phyloP scores from a whole-genome alignment of 2,113 vertebrate genomes.

The Caranx melampygus region DNA sequence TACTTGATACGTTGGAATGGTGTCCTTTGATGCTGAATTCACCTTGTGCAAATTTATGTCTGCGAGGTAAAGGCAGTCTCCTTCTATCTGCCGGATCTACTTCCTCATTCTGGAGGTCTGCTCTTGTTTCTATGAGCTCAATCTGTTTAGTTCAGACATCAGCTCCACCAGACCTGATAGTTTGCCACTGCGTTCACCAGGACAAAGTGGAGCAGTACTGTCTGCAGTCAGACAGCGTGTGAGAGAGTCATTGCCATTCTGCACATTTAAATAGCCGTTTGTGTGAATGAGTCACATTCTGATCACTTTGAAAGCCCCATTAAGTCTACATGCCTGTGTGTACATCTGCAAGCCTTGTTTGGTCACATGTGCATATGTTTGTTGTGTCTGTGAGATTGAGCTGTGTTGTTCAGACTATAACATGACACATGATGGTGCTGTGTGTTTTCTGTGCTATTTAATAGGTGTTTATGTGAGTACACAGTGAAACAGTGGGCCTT shows the following conservation, averaged over 20 bases:
- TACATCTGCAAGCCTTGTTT: constrained; percentile 46
- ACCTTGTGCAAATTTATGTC: not conserved
- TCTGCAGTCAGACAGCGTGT: constrained; percentile 38
- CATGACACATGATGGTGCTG: constrained; percentile 17
- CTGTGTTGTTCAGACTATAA: constrained; percentile 34
- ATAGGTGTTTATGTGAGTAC: constrained; percentile 39
- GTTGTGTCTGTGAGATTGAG: constrained; percentile 46
- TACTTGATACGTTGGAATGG: not conserved
- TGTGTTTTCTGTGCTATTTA: constrained; percentile 30
- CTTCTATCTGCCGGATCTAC: constrained; percentile 3
- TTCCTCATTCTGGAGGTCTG: constrained; percentile 39
- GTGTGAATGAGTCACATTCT: constrained; percentile 58
- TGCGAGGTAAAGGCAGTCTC: not conserved
- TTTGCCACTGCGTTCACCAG: constrained; percentile 60
- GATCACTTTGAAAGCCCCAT: constrained; percentile 49
- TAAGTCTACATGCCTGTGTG: constrained; percentile 36
- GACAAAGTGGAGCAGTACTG: constrained; percentile 32
- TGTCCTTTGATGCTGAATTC: not conserved
- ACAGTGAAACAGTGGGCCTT: constrained; percentile 62
- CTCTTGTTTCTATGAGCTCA: constrained; percentile 33
- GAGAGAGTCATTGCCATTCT: constrained; percentile 42
- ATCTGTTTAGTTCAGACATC: constrained; percentile 54
- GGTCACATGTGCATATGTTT: constrained; percentile 48
- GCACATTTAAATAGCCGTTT: constrained; percentile 51
- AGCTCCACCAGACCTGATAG: constrained; percentile 42